Evolutionary conservation across 2,113 vertebrate genomes (phyloP).

Genomic region (Tinamus guttatus): DNA sequence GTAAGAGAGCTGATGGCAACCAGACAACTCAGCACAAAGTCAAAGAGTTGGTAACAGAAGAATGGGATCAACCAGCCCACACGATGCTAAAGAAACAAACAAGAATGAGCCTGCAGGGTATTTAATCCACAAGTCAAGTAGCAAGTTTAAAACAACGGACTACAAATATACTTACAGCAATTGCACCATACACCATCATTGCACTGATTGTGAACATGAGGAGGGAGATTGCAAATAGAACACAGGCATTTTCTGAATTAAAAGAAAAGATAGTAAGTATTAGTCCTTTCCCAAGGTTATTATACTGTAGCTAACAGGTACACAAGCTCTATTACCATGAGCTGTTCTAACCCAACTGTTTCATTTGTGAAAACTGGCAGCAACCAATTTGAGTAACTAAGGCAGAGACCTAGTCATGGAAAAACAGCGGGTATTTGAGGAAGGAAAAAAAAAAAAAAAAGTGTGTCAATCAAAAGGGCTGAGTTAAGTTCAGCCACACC

Average conservation of each 20-base stretch:
- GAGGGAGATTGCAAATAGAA: conserved; percentile 95
- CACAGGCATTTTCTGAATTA: conserved; percentile 91
- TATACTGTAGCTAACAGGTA: neutral
- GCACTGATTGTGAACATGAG: conserved; percentile 99
- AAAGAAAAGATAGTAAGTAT: conserved; percentile 28
- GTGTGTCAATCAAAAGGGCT: neutral
- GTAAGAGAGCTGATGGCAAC: conserved; percentile 97
- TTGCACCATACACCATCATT: conserved; percentile 98
- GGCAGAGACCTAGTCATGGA: neutral
- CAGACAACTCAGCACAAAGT: conserved; percentile 96
- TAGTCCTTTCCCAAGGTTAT: neutral
- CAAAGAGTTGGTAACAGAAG: conserved; percentile 98
- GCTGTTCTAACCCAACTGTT: neutral
- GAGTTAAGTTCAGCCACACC: neutral
- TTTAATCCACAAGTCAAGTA: neutral
- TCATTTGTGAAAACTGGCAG: neutral
- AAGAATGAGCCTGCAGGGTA: neutral
- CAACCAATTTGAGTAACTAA: neutral
- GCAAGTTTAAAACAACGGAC: neutral
- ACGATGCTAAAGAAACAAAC: conserved; percentile 82
- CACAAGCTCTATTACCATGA: neutral
- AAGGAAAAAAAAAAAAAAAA: no score
- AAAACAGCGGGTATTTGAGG: neutral
- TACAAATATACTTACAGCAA: conserved; percentile 87
- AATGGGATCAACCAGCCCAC: conserved; percentile 98